Conservation (phyloP, 2,113 vertebrate species). For the Myodes glareolus region DNA sequence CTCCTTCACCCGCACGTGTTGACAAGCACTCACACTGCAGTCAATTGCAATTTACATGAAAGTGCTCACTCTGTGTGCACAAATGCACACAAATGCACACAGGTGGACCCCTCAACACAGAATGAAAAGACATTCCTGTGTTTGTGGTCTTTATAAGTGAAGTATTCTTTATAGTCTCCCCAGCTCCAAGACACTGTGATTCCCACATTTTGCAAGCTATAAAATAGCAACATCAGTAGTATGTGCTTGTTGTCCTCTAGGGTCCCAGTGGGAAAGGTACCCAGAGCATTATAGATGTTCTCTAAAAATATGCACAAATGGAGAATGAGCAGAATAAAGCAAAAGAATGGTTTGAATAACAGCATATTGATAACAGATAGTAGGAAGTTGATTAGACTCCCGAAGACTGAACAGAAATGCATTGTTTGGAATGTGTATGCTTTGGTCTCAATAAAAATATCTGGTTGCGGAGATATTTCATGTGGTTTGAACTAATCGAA, state of each 20-base stretch:
- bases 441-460: slow-evolving; percentile 85
- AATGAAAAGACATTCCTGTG: neutral
- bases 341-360: slow-evolving; percentile 81
- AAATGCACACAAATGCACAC: neutral
- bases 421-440: slow-evolving; percentile 87
- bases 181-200: slow-evolving; percentile 15
- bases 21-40: neutral
- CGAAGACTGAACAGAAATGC: slow-evolving; percentile 88
- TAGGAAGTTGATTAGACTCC: slow-evolving; percentile 86
- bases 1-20: neutral
- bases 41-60: neutral
- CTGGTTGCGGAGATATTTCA: slow-evolving; percentile 83
- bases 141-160: slow-evolving; percentile 8
- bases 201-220: neutral
- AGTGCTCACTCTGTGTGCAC: neutral
- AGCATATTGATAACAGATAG: slow-evolving; percentile 88
- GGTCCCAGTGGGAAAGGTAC: neutral
- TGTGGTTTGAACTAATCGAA: slow-evolving; percentile 87
- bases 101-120: neutral
- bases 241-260: slow-evolving; percentile 3
- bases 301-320: slow-evolving; percentile 29
- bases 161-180: neutral
- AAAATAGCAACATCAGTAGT: slow-evolving; percentile 1
- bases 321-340: slow-evolving; percentile 75
- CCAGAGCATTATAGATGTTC: neutral